Evolutionary conservation across 2,113 vertebrate genomes (phyloP).

Genomic region (Ceyx melanurus): DNA sequence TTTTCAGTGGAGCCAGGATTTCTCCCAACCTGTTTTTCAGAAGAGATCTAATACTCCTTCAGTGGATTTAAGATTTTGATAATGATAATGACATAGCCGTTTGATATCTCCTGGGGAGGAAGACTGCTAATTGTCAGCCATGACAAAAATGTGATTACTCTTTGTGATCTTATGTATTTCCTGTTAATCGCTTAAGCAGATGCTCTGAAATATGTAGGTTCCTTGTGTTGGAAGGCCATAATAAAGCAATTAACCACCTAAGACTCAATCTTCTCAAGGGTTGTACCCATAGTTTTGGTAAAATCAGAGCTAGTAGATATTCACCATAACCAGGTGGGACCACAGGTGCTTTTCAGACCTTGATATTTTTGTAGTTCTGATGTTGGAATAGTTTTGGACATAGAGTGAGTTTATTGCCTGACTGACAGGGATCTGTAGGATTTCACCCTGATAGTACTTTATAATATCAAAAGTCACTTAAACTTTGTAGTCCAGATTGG

Average conservation of each 20-base stretch:
- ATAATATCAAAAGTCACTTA: neutral
- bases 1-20: constrained; percentile 38
- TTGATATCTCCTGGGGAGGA: constrained; percentile 18
- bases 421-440: neutral
- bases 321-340: neutral
- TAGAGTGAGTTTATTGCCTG: neutral
- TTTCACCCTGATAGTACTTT: neutral
- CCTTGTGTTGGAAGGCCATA: neutral
- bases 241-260: neutral
- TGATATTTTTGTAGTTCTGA: neutral
- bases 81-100: constrained; percentile 58
- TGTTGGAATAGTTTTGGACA: neutral
- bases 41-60: constrained; percentile 45
- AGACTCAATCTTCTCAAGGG: neutral
- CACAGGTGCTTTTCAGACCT: neutral
- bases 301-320: neutral
- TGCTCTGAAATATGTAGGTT: neutral
- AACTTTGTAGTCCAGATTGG: neutral
- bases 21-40: constrained; percentile 36
- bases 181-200: constrained; percentile 13
- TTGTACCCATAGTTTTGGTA: neutral
- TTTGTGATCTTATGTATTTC: constrained; percentile 34
- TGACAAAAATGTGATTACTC: constrained; percentile 45
- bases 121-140: constrained; percentile 49
- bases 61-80: constrained; percentile 47